Percentiles rank a stretch among this genome's conserved stretches.
Conservation (phyloP, 2,113 vertebrate genomes). For the Poeciliopsis prolifica region DNA sequence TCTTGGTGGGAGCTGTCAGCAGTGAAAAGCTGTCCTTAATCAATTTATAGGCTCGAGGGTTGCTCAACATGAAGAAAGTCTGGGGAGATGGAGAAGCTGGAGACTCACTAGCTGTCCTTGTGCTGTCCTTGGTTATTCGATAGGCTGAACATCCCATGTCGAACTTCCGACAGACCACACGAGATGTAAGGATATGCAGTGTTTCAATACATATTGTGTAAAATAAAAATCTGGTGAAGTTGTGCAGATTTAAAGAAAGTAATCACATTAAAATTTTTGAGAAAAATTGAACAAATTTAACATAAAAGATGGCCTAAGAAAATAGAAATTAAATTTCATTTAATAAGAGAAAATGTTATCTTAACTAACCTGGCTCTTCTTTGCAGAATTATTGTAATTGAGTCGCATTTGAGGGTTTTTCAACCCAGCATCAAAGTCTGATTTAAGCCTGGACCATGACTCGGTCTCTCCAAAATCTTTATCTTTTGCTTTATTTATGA, state of each 20-base stretch:
- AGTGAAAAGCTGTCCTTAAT: conserved; percentile 77
- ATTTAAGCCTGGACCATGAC: too few species aligned
- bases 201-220: conserved; percentile 10
- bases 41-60: conserved; percentile 70
- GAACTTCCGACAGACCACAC: conserved; percentile 2
- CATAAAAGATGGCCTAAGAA: neutral
- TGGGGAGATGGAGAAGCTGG: conserved; percentile 51
- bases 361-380: neutral
- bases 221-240: conserved; percentile 13
- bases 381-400: neutral
- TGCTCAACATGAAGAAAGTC: conserved; percentile 65
- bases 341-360: too few species aligned
- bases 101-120: conserved; percentile 65
- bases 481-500: too few species aligned
- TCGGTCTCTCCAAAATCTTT: too few species aligned
- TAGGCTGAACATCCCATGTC: conserved; percentile 25
- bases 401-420: neutral
- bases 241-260: neutral
- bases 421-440: too few species aligned
- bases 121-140: conserved; percentile 58
- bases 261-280: neutral
- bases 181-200: neutral
- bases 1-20: conserved; percentile 68
- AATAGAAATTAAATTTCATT: neutral
- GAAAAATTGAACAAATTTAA: neutral